phyloP scores from a whole-genome alignment of 2,113 vertebrate genomes.

The Apodemus sylvaticus region DNA sequence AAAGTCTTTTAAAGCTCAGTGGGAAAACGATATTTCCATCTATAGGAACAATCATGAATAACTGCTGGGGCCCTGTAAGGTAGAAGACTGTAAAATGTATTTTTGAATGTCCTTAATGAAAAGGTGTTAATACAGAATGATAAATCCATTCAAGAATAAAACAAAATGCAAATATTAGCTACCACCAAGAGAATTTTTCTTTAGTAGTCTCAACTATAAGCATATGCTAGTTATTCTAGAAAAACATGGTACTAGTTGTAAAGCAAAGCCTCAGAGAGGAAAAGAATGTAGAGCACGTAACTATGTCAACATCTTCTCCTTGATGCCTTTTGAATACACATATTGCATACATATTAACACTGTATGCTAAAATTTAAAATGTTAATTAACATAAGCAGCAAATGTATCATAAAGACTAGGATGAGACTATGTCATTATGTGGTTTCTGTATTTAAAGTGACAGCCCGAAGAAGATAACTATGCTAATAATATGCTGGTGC shows the following conservation, averaged over 20 bases:
- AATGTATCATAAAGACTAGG: not conserved
- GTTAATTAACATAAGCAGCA: not conserved
- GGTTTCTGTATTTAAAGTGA: not conserved
- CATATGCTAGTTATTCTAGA: not conserved
- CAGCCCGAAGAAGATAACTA: not conserved
- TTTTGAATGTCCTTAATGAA: not conserved
- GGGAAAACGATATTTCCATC: not conserved
- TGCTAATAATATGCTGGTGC: not conserved
- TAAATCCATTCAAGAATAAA: not conserved
- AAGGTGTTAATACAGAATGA: not conserved
- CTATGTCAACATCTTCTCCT: not conserved
- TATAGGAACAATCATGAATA: not conserved
- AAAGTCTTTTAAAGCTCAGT: not conserved
- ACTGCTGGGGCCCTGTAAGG: not conserved
- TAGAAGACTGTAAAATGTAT: not conserved
- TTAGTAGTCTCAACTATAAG: not conserved
- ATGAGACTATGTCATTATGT: not conserved
- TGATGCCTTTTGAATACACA: slow-evolving; percentile 5
- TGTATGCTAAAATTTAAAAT: not conserved
- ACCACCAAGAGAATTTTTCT: not conserved
- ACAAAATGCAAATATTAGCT: not conserved
- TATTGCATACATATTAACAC: not conserved
- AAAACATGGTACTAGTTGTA: not conserved
- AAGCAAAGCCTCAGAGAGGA: not conserved
- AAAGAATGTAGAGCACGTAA: not conserved